Conservation (phyloP, 2,113 vertebrate species). For the Irena cyanogastra region DNA sequence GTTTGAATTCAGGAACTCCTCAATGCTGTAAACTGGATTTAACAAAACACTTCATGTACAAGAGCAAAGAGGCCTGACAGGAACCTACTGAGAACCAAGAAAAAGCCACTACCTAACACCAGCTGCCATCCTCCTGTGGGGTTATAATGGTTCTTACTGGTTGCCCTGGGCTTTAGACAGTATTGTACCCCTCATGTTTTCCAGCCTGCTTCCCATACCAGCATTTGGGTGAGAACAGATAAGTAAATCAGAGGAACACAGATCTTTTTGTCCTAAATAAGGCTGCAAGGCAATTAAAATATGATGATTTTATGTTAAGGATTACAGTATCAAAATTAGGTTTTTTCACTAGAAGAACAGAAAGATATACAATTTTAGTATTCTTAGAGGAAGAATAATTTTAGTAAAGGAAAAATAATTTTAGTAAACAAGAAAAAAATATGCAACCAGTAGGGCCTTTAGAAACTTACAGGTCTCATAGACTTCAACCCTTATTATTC, state of each 20-base stretch:
- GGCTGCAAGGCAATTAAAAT: neutral
- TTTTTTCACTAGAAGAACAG: neutral
- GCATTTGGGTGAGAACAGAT: neutral
- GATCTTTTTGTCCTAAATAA: neutral
- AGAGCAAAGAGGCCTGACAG: neutral
- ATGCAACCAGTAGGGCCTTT: neutral
- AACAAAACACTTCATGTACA: neutral
- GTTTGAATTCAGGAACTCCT: neutral
- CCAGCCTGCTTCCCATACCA: neutral
- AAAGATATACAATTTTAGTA: neutral
- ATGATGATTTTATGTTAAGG: neutral
- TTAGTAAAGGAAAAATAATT: neutral
- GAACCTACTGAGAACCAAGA: neutral
- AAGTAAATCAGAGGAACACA: neutral
- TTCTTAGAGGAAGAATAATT: neutral
- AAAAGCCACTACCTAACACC: neutral
- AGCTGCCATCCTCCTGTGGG: neutral
- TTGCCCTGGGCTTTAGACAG: neutral
- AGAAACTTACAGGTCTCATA: neutral
- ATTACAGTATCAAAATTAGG: neutral
- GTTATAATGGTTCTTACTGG: neutral
- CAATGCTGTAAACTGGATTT: neutral
- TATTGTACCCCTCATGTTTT: neutral
- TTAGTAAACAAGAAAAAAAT: neutral
- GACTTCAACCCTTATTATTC: neutral